A percentile compares a stretch with the other conserved stretches of the same genome.
These are phyloP conservation scores for Neoascia interrupta DNA, from an alignment of 2,888 invertebrate genomes.

Conservation along the genomic window DNA sequence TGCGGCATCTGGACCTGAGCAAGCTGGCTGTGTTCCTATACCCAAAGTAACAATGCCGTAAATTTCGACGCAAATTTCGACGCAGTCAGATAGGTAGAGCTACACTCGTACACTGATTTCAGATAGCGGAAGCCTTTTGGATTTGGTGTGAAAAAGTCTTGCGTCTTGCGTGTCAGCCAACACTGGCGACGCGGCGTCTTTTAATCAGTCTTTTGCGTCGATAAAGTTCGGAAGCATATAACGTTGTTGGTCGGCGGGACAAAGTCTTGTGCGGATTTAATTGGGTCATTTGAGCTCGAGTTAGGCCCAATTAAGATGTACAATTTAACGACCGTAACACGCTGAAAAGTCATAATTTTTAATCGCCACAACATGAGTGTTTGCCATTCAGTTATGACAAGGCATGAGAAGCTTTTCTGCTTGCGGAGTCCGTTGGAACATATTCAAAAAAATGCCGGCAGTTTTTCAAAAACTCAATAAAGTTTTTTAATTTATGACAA, in stretches of 20 bases:
- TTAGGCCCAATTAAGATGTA: slow-evolving; percentile 53
- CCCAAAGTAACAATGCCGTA: slow-evolving; percentile 12
- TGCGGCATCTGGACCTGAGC: too few relatives aligned
- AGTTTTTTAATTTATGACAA: too few relatives aligned
- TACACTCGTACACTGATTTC: slow-evolving; percentile 45
- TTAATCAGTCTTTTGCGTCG: slow-evolving; percentile 51
- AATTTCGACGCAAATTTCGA: slow-evolving; percentile 10
- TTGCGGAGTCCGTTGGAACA: too few relatives aligned
- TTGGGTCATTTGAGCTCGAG: slow-evolving; percentile 34
- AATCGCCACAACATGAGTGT: too few relatives aligned
- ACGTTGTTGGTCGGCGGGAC: not conserved
- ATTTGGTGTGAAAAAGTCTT: slow-evolving; percentile 49
- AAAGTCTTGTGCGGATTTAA: slow-evolving; percentile 39
- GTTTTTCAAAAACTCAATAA: too few relatives aligned
- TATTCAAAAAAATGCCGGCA: too few relatives aligned
- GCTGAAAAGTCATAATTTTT: too few relatives aligned
- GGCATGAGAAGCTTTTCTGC: too few relatives aligned
- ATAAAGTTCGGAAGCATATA: slow-evolving; percentile 18
- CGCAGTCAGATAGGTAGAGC: slow-evolving; percentile 5
- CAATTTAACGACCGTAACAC: slow-evolving; percentile 41
- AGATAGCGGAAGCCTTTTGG: slow-evolving; percentile 28
- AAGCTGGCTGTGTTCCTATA: too few relatives aligned
- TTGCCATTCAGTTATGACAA: too few relatives aligned
- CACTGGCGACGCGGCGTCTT: slow-evolving; percentile 39
- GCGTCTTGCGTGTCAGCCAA: slow-evolving; percentile 32